These are phyloP conservation scores for Anticlea derivata DNA, from an alignment of 2,888 invertebrate genomes.

Conservation along the genomic window DNA sequence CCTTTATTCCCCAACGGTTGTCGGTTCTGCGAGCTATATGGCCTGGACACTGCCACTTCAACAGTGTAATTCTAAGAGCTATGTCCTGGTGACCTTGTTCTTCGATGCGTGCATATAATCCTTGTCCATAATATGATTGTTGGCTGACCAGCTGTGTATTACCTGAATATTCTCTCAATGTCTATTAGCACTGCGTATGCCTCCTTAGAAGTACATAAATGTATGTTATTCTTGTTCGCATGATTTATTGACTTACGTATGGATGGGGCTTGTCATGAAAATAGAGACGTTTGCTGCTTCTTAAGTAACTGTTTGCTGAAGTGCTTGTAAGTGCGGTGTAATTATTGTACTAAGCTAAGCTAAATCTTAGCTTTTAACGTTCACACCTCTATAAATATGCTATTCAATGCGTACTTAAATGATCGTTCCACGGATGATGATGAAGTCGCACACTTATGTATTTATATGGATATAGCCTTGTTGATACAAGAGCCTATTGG, in stretches of 20 bases:
- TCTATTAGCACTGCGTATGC: background rate
- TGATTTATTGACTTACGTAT: background rate
- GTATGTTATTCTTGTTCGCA: slow-evolving; percentile 5
- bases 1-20: too few species aligned
- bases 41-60: too few species aligned
- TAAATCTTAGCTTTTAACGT: background rate
- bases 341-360: background rate
- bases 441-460: too few species aligned
- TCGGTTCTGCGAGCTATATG: too few species aligned
- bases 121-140: slow-evolving; percentile 20
- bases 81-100: too few species aligned
- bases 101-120: slow-evolving; percentile 28
- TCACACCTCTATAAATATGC: slow-evolving; percentile 1
- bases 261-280: background rate
- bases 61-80: too few species aligned
- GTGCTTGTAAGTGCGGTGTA: slow-evolving; percentile 8
- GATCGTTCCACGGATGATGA: slow-evolving; percentile 1
- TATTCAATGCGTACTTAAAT: background rate
- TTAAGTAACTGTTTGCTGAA: slow-evolving; percentile 16
- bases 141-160: slow-evolving; percentile 23
- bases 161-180: background rate
- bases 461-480: too few species aligned
- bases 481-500: too few species aligned
- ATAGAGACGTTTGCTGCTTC: slow-evolving; percentile 4
- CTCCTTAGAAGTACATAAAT: background rate